A percentile compares a stretch with the other conserved stretches of the same genome.
These are phyloP conservation scores for Mythimna loreyi DNA, from an alignment of 2,888 invertebrate species.

Conservation along the genomic window DNA sequence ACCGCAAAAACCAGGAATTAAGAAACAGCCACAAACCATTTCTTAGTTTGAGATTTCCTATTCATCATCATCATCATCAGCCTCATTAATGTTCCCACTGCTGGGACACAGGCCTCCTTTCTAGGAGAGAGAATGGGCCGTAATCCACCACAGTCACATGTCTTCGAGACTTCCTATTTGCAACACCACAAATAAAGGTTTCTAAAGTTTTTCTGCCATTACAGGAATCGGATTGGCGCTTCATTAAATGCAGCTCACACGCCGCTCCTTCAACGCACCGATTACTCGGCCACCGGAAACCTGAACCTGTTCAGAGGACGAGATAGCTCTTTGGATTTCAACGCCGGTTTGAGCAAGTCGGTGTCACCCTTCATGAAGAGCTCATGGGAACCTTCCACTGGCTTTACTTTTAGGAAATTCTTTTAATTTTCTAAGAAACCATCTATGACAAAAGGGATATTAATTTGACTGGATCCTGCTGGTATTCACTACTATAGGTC, in stretches of 20 bases:
- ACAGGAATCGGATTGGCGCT: slow-evolving; percentile 71
- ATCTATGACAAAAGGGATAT: background rate
- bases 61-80: no score
- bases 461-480: background rate
- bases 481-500: background rate
- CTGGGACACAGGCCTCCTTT: no score
- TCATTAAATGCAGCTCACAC: slow-evolving; percentile 69
- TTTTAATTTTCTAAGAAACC: slow-evolving; percentile 49
- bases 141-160: no score
- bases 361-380: slow-evolving; percentile 68
- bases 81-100: no score
- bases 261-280: slow-evolving; percentile 69
- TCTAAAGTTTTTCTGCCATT: slow-evolving; percentile 9
- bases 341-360: slow-evolving; percentile 71
- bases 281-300: slow-evolving; percentile 73
- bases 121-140: no score
- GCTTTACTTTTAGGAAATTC: slow-evolving; percentile 66
- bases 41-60: no score
- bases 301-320: slow-evolving; percentile 69
- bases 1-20: no score
- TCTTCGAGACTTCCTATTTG: no score
- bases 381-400: slow-evolving; percentile 69
- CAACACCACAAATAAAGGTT: no score
- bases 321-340: slow-evolving; percentile 72
- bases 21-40: no score